Base-by-base conservation (phyloP, 2,113 vertebrate genomes). In the Danionella cerebrum region DNA sequence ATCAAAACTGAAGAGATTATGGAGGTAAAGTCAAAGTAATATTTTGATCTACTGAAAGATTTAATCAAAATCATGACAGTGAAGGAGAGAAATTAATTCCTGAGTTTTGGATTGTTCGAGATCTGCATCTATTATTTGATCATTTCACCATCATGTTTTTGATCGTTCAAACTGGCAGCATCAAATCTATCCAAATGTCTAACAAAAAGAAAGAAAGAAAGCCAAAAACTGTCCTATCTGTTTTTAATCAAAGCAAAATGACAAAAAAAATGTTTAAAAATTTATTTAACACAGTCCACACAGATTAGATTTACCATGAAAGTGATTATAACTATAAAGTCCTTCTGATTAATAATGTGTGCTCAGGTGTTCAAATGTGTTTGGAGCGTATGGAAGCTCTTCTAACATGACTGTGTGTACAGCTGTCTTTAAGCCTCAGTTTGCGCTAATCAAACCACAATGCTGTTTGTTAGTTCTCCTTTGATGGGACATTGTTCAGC, bases 41-140 rank as follows among this genome's bases (percentile, higher is more conserved):
- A 79, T 78, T 75, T 81, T 83, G 76, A 84, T 85, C 84, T 81
- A 81, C 77, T 82, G 68, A 83, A 84, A 81, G 79, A 85, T 84
- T 88, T 83, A 84, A 76, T 79, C 71, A 76, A 65, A 67, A 60
- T 85, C 50, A 44, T 76, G 67, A 77, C 75, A 70, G 71, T 65
- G 79, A 39, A 12, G 21, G 18, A 47, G 1, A 5, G 5, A 65
- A 48, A 24, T 69, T 13, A 4, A n/a, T 11, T 41, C 4, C 31
- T 18, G n/a, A 42, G 14, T 12, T 42, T 6, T 31, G 3, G 10
- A 33, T 29, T 45, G 11, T 14, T 22, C 18, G 4, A 57, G 19
- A 21, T 14, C 27, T 53, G 27, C 16, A 33, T 25, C 11, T 31
- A 16, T 14, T 3, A 42, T 9, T 21, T 59, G 25, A 42, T 12